These are phyloP conservation scores for Donacobius atricapilla DNA, from an alignment of 2,113 vertebrate genomes.

Conservation along the genomic window DNA sequence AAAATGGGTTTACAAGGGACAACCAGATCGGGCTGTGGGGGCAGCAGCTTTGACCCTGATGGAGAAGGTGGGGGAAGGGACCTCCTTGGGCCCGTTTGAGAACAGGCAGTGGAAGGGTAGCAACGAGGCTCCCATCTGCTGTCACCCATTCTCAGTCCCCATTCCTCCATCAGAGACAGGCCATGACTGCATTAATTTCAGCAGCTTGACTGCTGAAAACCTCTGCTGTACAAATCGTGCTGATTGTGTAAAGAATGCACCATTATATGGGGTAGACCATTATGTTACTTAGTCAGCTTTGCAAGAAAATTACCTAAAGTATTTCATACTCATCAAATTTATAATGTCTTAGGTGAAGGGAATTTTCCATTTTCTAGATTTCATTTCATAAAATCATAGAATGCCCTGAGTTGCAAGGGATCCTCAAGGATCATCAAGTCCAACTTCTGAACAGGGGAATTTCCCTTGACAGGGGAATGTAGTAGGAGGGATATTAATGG, in stretches of 20 bases:
- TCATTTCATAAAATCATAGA: background rate
- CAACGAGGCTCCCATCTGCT: background rate
- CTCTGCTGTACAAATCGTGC: background rate
- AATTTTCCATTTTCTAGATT: background rate
- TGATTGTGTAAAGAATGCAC: background rate
- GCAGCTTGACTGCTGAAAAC: background rate
- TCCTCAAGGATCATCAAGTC: background rate
- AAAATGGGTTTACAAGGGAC: background rate
- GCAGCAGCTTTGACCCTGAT: background rate
- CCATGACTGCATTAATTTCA: background rate
- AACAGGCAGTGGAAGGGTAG: background rate
- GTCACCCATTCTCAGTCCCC: background rate
- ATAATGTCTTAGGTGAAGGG: background rate
- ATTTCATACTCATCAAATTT: background rate
- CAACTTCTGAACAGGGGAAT: background rate
- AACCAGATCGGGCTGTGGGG: fast-evolving
- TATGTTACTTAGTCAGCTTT: background rate
- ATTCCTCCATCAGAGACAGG: background rate
- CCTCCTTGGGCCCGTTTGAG: fast-evolving
- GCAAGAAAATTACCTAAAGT: background rate
- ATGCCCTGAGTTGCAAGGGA: background rate
- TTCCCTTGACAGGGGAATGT: background rate
- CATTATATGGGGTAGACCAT: background rate
- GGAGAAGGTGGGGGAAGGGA: background rate
- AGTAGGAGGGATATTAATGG: background rate